A percentile compares a stretch with the other conserved stretches of the same genome.
Conservation (phyloP, 1,140 invertebrate genomes). For the Acromyrmex heyeri region DNA sequence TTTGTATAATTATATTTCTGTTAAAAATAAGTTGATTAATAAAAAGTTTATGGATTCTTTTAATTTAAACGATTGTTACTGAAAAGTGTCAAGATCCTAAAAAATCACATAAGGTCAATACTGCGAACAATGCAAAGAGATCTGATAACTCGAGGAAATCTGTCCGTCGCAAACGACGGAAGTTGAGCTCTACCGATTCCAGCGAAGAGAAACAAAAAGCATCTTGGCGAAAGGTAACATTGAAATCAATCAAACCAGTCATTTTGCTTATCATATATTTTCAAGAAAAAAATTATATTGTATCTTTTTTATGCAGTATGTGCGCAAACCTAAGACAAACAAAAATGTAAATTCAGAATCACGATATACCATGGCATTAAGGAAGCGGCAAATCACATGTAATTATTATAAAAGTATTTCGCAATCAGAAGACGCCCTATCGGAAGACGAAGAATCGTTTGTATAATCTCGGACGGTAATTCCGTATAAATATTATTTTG, state of each 20-base stretch:
- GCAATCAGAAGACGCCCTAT: constrained; percentile 63
- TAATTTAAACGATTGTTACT: constrained; percentile 2
- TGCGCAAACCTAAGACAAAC: neutral
- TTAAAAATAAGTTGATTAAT: neutral
- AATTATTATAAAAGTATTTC: constrained; percentile 56
- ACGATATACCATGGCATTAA: constrained; percentile 2
- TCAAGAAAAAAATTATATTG: neutral
- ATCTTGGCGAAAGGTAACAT: constrained; percentile 12
- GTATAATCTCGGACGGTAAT: constrained; percentile 1
- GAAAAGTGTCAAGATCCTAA: neutral
- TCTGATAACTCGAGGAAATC: neutral
- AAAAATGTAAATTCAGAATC: neutral
- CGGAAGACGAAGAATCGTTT: constrained; percentile 72
- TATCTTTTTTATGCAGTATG: neutral
- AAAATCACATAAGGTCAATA: neutral
- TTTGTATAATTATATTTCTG: neutral
- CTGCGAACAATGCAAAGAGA: neutral
- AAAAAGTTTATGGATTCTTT: neutral
- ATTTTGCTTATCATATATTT: constrained; percentile 9
- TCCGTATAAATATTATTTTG: neutral
- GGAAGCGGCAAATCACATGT: constrained; percentile 33
- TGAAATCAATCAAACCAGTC: neutral
- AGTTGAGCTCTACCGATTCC: neutral
- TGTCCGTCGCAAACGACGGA: neutral
- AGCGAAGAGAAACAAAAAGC: neutral